These are phyloP conservation scores for Crocodylus rhombifer DNA, from an alignment of 2,797 vertebrate genomes.

Conservation along the genomic window DNA sequence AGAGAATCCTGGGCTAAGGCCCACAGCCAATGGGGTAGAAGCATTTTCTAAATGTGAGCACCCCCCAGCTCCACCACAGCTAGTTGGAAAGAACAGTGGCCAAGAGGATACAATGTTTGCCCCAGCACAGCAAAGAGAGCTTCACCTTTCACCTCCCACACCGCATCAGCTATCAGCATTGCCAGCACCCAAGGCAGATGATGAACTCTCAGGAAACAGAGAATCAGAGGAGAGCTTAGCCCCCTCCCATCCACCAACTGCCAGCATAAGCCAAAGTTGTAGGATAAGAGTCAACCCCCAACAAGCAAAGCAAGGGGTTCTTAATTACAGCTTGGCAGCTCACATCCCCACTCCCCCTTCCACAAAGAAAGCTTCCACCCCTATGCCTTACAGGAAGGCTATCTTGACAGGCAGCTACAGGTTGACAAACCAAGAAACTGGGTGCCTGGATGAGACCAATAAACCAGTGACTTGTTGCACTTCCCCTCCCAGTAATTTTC, in stretches of 20 bases:
- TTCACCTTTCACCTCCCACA: fast-evolving
- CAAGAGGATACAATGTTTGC: neutral
- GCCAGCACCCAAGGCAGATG: neutral
- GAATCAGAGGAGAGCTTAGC: neutral
- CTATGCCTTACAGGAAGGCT: slow-evolving; percentile 66
- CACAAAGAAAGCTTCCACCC: slow-evolving; percentile 61
- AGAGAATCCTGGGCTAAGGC: neutral
- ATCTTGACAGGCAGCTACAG: neutral
- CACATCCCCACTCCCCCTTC: slow-evolving; percentile 55
- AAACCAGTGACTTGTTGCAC: neutral
- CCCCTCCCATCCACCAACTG: neutral
- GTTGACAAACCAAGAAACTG: neutral
- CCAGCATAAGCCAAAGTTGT: neutral
- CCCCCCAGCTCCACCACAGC: fast-evolving
- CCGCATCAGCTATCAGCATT: neutral
- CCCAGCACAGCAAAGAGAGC: neutral
- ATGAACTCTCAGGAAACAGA: neutral
- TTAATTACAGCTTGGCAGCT: neutral
- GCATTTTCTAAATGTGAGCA: neutral
- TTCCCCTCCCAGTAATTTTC: neutral
- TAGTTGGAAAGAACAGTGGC: neutral
- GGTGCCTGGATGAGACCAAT: neutral
- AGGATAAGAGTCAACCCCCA: neutral
- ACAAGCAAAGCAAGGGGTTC: neutral
- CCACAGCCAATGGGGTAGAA: neutral